phyloP scores from a whole-genome alignment of 2,797 vertebrate genomes.

The Clarias platycephalus region DNA sequence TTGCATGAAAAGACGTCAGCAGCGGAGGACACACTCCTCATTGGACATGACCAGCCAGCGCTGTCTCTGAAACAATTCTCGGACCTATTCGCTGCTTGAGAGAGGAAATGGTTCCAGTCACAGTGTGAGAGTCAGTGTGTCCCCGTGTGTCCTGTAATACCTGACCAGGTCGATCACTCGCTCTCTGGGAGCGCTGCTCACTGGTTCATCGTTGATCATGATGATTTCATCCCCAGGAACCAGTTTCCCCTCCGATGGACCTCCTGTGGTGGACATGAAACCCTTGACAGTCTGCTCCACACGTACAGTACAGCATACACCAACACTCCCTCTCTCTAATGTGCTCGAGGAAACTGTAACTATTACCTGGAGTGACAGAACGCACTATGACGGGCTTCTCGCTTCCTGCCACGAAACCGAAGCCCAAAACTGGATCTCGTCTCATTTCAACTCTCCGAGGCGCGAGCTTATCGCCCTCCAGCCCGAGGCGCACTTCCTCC shows the following conservation, averaged over 20 bases:
- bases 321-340: not conserved
- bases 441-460: conserved; percentile 97
- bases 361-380: conserved; percentile 68
- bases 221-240: conserved; percentile 97
- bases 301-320: too few relatives aligned
- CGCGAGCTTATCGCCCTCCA: conserved; percentile 87
- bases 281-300: not conserved
- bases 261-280: conserved; percentile 71
- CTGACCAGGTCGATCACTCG: conserved; percentile 98
- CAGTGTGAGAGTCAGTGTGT: not conserved
- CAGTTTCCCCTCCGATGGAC: conserved; percentile 96
- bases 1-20: not conserved
- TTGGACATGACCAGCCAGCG: not conserved
- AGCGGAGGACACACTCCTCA: not conserved
- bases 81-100: not conserved
- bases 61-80: not conserved
- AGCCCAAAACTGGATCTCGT: conserved; percentile 96
- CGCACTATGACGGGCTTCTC: conserved; percentile 98
- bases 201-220: conserved; percentile 97
- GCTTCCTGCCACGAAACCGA: conserved; percentile 98
- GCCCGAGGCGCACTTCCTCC: conserved; percentile 90
- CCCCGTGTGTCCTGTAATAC: conserved; percentile 65
- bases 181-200: conserved; percentile 91
- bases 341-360: not conserved
- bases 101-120: not conserved